A percentile compares a stretch with the other conserved stretches of the same genome.
Conservation (phyloP, 2,113 vertebrate genomes). For the Gymnarchus niloticus region DNA sequence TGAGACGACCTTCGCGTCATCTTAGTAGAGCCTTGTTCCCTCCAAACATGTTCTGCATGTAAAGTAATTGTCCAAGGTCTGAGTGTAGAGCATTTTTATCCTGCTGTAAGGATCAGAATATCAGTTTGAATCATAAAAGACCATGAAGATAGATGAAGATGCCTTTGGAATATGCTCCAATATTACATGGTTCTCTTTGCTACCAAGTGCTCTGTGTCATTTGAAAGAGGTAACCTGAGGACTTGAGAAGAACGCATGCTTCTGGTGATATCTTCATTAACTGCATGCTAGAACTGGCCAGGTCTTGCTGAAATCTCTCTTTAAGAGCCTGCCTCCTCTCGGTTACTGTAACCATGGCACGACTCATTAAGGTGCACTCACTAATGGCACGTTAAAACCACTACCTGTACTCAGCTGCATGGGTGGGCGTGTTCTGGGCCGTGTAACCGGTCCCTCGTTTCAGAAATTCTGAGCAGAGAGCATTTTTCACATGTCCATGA, state of each 20-base stretch:
- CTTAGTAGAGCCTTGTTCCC: neutral
- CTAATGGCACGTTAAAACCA: neutral
- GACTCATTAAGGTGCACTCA: conserved; percentile 44
- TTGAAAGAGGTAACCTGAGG: too few relatives aligned
- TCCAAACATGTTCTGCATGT: neutral
- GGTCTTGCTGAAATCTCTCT: neutral
- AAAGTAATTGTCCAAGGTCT: neutral
- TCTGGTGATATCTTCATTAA: neutral
- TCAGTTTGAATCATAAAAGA: neutral
- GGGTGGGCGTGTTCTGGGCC: neutral
- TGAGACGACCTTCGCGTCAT: neutral
- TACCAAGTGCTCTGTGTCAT: neutral
- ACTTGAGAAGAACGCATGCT: neutral
- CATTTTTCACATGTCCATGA: neutral
- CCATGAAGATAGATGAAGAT: neutral
- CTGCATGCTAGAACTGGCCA: neutral
- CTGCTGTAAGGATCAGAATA: neutral
- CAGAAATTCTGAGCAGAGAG: neutral
- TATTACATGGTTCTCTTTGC: neutral
- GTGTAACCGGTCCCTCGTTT: neutral
- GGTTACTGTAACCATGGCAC: conserved; percentile 53
- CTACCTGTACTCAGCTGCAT: neutral
- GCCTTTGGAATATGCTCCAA: neutral
- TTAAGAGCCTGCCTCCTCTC: neutral
- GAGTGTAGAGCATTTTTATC: neutral